Evolutionary conservation across 2,888 invertebrate genomes (phyloP).

Genomic region (Epirrhoe alternata): DNA sequence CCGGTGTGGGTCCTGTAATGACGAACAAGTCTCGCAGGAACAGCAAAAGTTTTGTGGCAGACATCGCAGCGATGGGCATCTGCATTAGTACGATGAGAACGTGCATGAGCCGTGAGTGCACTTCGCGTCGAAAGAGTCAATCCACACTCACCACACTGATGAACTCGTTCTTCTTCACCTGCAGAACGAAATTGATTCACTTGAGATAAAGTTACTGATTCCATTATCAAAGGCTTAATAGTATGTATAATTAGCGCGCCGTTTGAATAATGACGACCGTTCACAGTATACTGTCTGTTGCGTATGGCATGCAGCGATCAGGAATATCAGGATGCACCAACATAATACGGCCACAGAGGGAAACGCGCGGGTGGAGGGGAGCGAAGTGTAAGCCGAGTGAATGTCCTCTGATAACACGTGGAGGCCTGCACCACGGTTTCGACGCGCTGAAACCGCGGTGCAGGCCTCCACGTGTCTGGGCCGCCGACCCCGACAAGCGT

Average conservation of each 20-base stretch:
- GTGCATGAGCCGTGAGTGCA: conserved; percentile 90
- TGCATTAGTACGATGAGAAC: conserved; percentile 72
- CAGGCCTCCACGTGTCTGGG: conserved; percentile 82
- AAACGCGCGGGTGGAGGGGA: conserved; percentile 58
- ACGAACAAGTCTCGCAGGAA: conserved; percentile 93
- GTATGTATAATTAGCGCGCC: conserved; percentile 42
- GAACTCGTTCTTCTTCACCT: conserved; percentile 82
- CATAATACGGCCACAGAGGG: conserved; percentile 68
- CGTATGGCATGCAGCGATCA: conserved; percentile 77
- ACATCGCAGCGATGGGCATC: conserved; percentile 96
- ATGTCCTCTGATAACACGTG: conserved; percentile 77
- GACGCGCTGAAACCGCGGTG: conserved; percentile 73
- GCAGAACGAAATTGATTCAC: conserved; percentile 65
- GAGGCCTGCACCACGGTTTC: conserved; percentile 79
- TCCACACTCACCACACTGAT: conserved; percentile 89
- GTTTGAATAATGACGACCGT: conserved; percentile 64
- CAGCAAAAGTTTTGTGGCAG: conserved; percentile 95
- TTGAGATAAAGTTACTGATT: conserved; percentile 57
- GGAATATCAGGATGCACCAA: conserved; percentile 80
- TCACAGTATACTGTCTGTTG: conserved; percentile 76
- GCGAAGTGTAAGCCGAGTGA: conserved; percentile 65
- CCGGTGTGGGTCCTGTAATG: conserved; percentile 96
- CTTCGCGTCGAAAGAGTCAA: conserved; percentile 91
- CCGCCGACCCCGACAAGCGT: conserved; percentile 68
- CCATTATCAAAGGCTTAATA: conserved; percentile 53